phyloP scores from a whole-genome alignment of 2,113 vertebrate genomes.

The Delphinapterus leucas region DNA sequence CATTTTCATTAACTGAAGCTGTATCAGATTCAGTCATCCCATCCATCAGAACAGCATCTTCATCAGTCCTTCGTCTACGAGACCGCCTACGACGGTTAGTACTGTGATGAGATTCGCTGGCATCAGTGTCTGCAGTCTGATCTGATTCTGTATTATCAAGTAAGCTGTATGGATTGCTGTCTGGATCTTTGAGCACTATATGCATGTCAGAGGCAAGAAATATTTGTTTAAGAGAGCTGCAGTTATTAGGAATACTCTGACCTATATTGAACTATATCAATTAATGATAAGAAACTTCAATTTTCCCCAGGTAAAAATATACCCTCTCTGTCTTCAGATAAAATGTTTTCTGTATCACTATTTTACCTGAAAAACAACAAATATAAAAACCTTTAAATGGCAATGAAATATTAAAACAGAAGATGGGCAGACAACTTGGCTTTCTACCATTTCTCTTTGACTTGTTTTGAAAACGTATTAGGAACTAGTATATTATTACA shows the following conservation, averaged over 20 bases:
- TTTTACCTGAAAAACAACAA: slow-evolving; percentile 56
- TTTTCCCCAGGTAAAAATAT: slow-evolving; percentile 43
- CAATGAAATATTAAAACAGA: slow-evolving; percentile 52
- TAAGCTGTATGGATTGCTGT: slow-evolving; percentile 92
- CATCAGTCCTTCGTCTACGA: slow-evolving; percentile 94
- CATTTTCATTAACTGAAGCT: slow-evolving; percentile 96
- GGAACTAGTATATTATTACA: neutral
- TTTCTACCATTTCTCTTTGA: neutral
- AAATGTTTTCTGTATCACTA: slow-evolving; percentile 41
- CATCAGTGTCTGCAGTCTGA: slow-evolving; percentile 96
- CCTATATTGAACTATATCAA: slow-evolving; percentile 52
- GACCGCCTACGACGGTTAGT: slow-evolving; percentile 94
- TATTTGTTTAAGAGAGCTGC: slow-evolving; percentile 48
- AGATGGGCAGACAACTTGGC: neutral
- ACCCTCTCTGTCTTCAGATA: slow-evolving; percentile 12
- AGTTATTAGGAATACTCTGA: slow-evolving; percentile 26
- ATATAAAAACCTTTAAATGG: slow-evolving; percentile 22
- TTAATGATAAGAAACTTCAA: slow-evolving; percentile 48
- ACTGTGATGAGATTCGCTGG: slow-evolving; percentile 94
- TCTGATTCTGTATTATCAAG: slow-evolving; percentile 97
- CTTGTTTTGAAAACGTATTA: slow-evolving; percentile 15
- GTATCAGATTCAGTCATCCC: slow-evolving; percentile 98
- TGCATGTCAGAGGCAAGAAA: slow-evolving; percentile 71
- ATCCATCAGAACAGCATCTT: slow-evolving; percentile 95
- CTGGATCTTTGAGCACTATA: slow-evolving; percentile 91